These are phyloP conservation scores for Eilema sororculum DNA, from an alignment of 2,888 invertebrate genomes.

Conservation along the genomic window DNA sequence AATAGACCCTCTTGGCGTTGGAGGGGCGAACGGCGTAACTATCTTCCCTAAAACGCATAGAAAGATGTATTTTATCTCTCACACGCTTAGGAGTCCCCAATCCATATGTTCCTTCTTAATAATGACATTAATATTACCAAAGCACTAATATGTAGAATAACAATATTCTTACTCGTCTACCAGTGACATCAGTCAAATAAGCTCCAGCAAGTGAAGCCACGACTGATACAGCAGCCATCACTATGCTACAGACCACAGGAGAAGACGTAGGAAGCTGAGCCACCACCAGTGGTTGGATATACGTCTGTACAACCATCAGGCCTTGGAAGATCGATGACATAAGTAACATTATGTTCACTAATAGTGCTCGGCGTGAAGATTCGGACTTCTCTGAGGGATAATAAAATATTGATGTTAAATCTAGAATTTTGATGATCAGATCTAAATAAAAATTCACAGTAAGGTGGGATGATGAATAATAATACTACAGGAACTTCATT, in stretches of 20 bases:
- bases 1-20: too few species aligned
- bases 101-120: too few species aligned
- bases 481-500: too few species aligned
- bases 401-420: slow-evolving; percentile 13
- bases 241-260: background rate
- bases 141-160: background rate
- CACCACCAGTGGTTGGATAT: slow-evolving; percentile 71
- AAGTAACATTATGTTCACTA: slow-evolving; percentile 56
- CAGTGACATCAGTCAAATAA: slow-evolving; percentile 66
- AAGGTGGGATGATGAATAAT: too few species aligned
- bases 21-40: too few species aligned
- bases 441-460: too few species aligned
- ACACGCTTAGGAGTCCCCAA: too few species aligned
- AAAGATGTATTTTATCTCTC: too few species aligned
- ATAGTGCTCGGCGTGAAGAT: slow-evolving; percentile 64
- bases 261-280: slow-evolving; percentile 53
- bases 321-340: slow-evolving; percentile 72
- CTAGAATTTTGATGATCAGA: too few species aligned
- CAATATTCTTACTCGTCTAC: slow-evolving; percentile 66
- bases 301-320: slow-evolving; percentile 64
- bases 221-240: slow-evolving; percentile 54
- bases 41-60: too few species aligned
- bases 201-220: slow-evolving; percentile 64
- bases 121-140: too few species aligned
- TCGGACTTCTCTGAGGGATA: slow-evolving; percentile 65